phyloP scores from a whole-genome alignment of 2,888 invertebrate genomes.

The Thera obeliscata region DNA sequence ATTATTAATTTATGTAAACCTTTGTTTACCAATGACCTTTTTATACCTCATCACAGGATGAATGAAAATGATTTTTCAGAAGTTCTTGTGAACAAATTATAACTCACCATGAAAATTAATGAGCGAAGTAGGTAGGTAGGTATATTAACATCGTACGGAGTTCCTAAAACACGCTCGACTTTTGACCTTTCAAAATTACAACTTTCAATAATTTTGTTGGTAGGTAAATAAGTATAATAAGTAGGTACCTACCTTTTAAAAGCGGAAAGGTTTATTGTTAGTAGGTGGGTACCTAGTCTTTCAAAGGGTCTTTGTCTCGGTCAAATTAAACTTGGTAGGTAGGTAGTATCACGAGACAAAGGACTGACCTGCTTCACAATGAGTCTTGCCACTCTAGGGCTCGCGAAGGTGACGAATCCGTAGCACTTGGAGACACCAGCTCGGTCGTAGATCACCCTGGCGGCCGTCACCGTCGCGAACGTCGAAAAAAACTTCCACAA shows the following conservation, averaged over 20 bases:
- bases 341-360: constrained; percentile 25
- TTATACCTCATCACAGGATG: too few relatives aligned
- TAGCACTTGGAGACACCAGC: constrained; percentile 98
- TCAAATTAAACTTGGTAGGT: not conserved
- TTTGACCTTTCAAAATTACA: constrained; percentile 21
- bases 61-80: too few relatives aligned
- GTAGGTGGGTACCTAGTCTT: not conserved
- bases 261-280: not conserved
- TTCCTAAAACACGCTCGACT: constrained; percentile 12
- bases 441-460: constrained; percentile 97
- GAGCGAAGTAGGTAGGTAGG: not conserved
- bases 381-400: constrained; percentile 77
- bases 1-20: too few relatives aligned
- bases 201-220: not conserved
- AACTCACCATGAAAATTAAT: not conserved
- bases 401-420: constrained; percentile 90
- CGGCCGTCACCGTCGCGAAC: constrained; percentile 94
- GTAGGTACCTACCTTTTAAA: not conserved
- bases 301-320: constrained; percentile 15
- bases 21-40: too few relatives aligned
- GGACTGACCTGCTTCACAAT: constrained; percentile 80
- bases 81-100: not conserved
- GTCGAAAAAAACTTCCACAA: constrained; percentile 95
- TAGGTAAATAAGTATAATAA: not conserved
- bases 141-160: not conserved